Percentiles rank a stretch among this genome's conserved stretches.
Conservation (phyloP, 2,888 invertebrate species). For the Augochlorella aurata region DNA sequence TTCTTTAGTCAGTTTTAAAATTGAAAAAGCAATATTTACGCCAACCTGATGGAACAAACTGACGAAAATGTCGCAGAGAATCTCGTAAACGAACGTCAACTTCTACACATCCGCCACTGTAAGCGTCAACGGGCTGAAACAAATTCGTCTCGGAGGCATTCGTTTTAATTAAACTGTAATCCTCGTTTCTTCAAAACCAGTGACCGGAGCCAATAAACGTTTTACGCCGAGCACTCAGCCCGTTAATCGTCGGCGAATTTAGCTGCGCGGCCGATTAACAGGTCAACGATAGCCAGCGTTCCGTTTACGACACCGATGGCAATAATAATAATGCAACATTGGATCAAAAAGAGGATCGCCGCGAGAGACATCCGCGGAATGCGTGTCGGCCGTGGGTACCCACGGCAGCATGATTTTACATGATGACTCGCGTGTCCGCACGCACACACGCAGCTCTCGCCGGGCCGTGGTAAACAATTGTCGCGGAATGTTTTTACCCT, state of each 20-base stretch:
- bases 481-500: conserved; percentile 22
- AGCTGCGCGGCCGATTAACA: background rate
- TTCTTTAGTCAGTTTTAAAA: no score
- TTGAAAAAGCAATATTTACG: no score
- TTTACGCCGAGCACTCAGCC: background rate
- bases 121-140: background rate
- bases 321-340: background rate
- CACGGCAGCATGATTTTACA: background rate
- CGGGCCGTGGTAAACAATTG: conserved; percentile 42
- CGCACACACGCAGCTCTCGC: background rate
- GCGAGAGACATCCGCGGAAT: conserved; percentile 35
- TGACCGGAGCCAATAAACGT: background rate
- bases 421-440: conserved; percentile 9
- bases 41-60: no score
- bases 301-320: background rate
- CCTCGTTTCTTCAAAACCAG: background rate
- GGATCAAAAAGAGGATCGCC: conserved; percentile 35
- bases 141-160: background rate
- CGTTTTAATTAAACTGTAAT: background rate
- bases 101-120: no score
- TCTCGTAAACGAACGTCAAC: no score
- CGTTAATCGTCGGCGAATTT: background rate
- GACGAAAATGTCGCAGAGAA: no score
- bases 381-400: conserved; percentile 17
- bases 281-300: background rate